Evolutionary conservation across 2,113 vertebrate genomes (phyloP).

Genomic region (Anser brachyrhynchus): DNA sequence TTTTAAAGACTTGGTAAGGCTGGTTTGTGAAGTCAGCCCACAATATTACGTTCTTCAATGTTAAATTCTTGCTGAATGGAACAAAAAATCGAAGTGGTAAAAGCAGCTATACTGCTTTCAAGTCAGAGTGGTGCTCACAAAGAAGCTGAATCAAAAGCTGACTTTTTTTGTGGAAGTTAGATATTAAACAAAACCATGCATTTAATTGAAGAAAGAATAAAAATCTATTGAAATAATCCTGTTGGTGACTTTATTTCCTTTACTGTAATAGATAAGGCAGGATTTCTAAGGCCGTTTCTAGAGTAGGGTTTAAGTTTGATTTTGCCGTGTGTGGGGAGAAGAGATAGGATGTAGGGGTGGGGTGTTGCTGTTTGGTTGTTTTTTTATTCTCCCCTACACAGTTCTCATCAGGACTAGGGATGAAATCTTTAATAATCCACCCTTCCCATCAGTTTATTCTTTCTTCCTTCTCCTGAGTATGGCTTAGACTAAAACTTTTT

Average conservation of each 20-base stretch:
- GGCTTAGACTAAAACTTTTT: background rate
- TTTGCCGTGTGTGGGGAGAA: background rate
- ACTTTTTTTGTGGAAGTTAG: background rate
- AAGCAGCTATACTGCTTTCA: background rate
- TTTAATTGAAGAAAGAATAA: background rate
- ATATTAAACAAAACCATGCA: background rate
- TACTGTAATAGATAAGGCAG: background rate
- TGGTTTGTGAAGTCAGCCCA: background rate
- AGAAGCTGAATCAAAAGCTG: background rate
- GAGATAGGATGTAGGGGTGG: background rate
- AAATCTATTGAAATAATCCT: background rate
- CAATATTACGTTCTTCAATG: background rate
- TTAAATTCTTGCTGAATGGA: background rate
- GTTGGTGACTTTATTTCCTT: background rate
- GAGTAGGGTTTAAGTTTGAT: background rate
- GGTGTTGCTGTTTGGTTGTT: too few species aligned
- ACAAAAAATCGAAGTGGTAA: background rate
- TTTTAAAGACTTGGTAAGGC: background rate
- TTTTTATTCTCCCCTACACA: background rate
- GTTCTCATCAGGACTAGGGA: background rate
- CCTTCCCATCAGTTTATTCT: background rate
- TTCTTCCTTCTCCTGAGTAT: background rate
- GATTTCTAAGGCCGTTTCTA: background rate
- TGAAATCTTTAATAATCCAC: background rate
- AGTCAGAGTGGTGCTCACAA: background rate